phyloP scores from a whole-genome alignment of 2,797 vertebrate species.

The Pangasius mekongensis region DNA sequence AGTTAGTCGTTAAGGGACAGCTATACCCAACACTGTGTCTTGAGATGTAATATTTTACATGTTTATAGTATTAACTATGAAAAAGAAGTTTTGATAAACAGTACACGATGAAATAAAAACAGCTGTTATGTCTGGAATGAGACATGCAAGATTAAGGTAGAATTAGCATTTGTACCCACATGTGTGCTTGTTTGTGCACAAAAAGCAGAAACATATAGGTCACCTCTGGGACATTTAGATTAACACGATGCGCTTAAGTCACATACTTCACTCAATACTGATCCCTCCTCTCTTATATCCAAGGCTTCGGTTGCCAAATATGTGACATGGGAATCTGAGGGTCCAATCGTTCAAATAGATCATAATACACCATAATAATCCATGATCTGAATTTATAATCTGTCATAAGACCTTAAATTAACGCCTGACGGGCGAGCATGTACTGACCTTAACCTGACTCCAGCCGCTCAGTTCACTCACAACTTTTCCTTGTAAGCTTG shows the following conservation, averaged over 20 bases:
- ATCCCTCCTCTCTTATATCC: constrained; percentile 47
- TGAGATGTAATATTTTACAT: background rate
- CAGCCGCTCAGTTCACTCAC: constrained; percentile 2
- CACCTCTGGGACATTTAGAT: background rate
- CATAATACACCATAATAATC: constrained; percentile 47
- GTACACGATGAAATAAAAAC: background rate
- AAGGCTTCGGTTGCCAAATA: constrained; percentile 47
- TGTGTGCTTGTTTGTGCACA: background rate
- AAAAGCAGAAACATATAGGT: background rate
- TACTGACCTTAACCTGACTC: constrained; percentile 48
- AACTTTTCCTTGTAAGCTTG: constrained; percentile 25
- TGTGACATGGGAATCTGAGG: constrained; percentile 43
- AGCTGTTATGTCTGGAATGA: background rate
- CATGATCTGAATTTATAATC: constrained; percentile 50
- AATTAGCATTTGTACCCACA: background rate
- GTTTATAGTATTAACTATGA: background rate
- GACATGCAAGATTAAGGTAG: background rate
- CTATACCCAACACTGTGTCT: background rate
- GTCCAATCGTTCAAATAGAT: constrained; percentile 50
- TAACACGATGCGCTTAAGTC: constrained; percentile 25
- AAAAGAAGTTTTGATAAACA: background rate
- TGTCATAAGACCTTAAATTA: constrained; percentile 57
- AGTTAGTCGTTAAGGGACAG: background rate
- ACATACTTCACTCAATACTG: constrained; percentile 48
- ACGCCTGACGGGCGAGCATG: constrained; percentile 44